Percentiles rank a stretch among this genome's conserved stretches.
Conservation (phyloP, 2,113 vertebrate genomes). For the Pedetes capensis region DNA sequence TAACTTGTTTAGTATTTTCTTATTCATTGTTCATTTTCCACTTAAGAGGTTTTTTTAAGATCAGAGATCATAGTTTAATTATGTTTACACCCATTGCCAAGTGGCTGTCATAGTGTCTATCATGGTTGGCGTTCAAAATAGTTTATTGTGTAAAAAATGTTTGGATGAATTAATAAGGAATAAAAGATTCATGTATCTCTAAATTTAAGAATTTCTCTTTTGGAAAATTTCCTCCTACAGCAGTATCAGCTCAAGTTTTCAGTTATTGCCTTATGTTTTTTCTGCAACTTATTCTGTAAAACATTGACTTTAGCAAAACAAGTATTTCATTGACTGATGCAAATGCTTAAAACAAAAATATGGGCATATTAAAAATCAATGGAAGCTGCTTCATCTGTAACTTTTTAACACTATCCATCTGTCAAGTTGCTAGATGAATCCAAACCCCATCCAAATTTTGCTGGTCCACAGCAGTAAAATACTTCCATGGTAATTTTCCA, state of each 20-base stretch:
- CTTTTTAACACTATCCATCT: slow-evolving; percentile 80
- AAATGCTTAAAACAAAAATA: slow-evolving; percentile 71
- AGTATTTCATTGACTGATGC: slow-evolving; percentile 52
- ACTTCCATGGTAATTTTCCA: slow-evolving; percentile 70
- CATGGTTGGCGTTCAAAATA: neutral
- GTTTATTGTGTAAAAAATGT: slow-evolving; percentile 40
- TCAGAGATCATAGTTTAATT: neutral
- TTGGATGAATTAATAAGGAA: neutral
- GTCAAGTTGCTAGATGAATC: slow-evolving; percentile 69
- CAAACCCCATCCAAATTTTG: slow-evolving; percentile 67
- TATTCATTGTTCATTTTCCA: neutral
- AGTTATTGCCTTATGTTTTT: slow-evolving; percentile 9
- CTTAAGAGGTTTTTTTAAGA: slow-evolving; percentile 5
- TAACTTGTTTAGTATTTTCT: neutral
- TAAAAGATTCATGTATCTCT: neutral
- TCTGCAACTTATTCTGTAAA: slow-evolving; percentile 53
- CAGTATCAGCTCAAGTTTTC: neutral
- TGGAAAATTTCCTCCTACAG: neutral
- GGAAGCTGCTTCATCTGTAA: slow-evolving; percentile 78
- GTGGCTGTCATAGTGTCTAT: neutral
- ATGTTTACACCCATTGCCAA: neutral
- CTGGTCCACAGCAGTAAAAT: slow-evolving; percentile 70
- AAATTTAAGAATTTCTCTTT: slow-evolving; percentile 39
- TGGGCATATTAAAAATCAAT: slow-evolving; percentile 69
- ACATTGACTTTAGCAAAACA: slow-evolving; percentile 55